Evolutionary conservation across 2,113 vertebrate genomes (phyloP), one percentile per base, ranked within the genome.

Genomic region (Toxotes jaculatrix): DNA sequence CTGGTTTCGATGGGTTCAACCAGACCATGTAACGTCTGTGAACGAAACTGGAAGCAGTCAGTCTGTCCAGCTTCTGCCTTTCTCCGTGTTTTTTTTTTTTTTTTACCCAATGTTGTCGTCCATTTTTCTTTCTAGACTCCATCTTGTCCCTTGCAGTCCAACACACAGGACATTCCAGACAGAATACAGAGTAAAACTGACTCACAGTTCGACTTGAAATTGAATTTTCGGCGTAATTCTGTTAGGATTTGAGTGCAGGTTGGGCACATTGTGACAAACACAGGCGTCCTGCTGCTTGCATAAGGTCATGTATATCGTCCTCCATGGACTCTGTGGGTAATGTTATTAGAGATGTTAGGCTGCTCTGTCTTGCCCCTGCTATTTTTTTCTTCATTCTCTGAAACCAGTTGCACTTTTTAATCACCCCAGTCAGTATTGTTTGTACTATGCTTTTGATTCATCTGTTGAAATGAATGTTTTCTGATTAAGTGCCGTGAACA

Each of bases 191-290:
- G 66, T 63, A 36, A 70, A 88, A 91, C 72, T 71, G 74, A 85
- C 77, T 86, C 91, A 79, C 80, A 88, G 88, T 92, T 81, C 12
- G 42, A 81, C 68, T 83, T 83, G 61, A 79, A 93, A 93, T 93
- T 89, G 1, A 88, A 92, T 93, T 92, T 79, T 1, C 7, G 70
- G 61, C 13, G n/a, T 93, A 91, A 93, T 87, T 88, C 73, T 60
- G 79, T 94, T 89, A 84, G 55, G 43, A 72, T 23, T 68, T 0
- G 42, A 75, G 83, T 31, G 67, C 59, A 82, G 74, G 49, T 60
- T 60, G 57, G 86, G 64, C 66, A 34, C 38, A 27, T 55, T 75
- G 79, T 67, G 79, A 78, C 77, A 62, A 82, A 64, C 43, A n/a
- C 16, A 36, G 65, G 36, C 74, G 14, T 77, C 75, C 64, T 71